Conservation (phyloP, 2,797 vertebrate species). For the Saxicola maurus region DNA sequence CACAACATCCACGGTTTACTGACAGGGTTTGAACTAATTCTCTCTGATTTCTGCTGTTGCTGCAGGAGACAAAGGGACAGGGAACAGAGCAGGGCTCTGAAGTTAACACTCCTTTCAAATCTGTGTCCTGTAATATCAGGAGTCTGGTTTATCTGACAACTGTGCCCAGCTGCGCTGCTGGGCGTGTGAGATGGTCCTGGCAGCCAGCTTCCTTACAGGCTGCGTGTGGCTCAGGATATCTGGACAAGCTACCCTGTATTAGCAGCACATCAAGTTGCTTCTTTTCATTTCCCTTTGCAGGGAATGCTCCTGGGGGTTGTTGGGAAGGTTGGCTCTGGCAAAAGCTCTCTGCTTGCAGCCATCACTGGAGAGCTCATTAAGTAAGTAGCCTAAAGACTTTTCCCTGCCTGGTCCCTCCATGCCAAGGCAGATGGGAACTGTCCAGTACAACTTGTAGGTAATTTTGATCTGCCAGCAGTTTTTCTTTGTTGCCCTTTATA, state of each 20-base stretch:
- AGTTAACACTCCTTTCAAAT: not conserved
- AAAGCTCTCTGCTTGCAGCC: conserved; percentile 89
- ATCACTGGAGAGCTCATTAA: conserved; percentile 90
- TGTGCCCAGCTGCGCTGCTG: not conserved
- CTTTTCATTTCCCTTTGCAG: conserved; percentile 67
- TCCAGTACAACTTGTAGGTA: not conserved
- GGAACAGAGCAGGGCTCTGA: not conserved
- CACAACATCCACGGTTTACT: not conserved
- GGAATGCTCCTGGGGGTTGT: conserved; percentile 87
- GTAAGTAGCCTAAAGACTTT: conserved; percentile 66
- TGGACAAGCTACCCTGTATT: not conserved
- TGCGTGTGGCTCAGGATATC: not conserved
- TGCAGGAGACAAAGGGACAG: not conserved
- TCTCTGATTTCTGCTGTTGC: not conserved
- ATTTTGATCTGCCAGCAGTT: not conserved
- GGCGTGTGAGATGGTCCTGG: not conserved
- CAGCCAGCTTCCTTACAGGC: not conserved
- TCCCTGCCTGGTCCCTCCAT: not conserved
- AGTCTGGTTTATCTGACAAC: not conserved
- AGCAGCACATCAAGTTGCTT: not conserved
- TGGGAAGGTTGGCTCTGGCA: conserved; percentile 94
- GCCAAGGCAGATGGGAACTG: rapidly evolving
- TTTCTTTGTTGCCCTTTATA: not conserved
- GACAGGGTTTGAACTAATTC: not conserved
- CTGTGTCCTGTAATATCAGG: not conserved